Evolutionary conservation across 2,113 vertebrate species (phyloP).

Genomic region (Corythornis cristatus): DNA sequence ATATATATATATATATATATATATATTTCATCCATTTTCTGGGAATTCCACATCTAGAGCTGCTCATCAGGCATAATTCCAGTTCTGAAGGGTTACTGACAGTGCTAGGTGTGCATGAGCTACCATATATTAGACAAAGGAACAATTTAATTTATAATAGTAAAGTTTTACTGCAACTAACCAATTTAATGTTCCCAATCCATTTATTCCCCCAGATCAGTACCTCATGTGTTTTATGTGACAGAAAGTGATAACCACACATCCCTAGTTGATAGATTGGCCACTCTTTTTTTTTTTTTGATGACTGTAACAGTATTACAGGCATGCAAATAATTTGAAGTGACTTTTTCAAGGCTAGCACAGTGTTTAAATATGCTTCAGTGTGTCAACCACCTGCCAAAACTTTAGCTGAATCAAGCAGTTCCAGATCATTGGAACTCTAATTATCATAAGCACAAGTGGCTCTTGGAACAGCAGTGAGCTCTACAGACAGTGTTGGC

Average conservation of each 20-base stretch:
- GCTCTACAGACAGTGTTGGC: slow-evolving; percentile 51
- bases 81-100: neutral
- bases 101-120: neutral
- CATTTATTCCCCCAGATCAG: neutral
- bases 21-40: neutral
- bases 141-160: neutral
- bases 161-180: neutral
- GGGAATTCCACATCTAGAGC: neutral
- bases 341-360: slow-evolving; percentile 59
- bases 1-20: neutral
- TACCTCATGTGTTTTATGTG: neutral
- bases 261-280: neutral
- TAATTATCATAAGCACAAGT: slow-evolving; percentile 66
- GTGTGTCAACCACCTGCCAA: slow-evolving; percentile 69
- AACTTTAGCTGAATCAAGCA: slow-evolving; percentile 70
- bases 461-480: slow-evolving; percentile 56
- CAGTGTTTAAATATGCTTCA: slow-evolving; percentile 34
- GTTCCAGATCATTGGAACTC: slow-evolving; percentile 70
- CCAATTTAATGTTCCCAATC: neutral
- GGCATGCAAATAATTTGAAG: slow-evolving; percentile 6
- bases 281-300: neutral
- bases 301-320: slow-evolving; percentile 16
- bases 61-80: neutral
- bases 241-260: neutral
- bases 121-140: neutral